These are phyloP conservation scores for Riparia riparia DNA, from an alignment of 2,113 vertebrate genomes.

Conservation along the genomic window DNA sequence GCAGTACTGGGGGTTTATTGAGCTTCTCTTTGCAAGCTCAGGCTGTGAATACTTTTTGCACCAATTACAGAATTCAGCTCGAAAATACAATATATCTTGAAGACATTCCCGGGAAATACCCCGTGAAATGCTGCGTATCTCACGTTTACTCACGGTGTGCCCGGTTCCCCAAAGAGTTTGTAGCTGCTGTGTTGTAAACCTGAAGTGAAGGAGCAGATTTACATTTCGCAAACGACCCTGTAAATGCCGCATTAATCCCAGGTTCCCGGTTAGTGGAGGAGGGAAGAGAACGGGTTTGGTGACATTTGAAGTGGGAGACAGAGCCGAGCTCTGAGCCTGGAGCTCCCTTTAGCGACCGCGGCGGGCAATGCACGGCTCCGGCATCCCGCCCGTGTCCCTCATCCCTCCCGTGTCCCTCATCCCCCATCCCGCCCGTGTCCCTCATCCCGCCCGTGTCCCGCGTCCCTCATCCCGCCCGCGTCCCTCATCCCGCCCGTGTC, in stretches of 20 bases:
- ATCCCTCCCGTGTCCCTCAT: too few relatives aligned
- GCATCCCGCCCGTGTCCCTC: neutral
- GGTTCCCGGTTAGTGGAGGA: neutral
- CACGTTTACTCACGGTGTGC: neutral
- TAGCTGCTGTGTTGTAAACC: neutral
- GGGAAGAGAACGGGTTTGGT: neutral
- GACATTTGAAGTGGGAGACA: accelerated
- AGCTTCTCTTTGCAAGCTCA: neutral
- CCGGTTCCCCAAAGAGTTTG: neutral
- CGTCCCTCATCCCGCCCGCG: too few relatives aligned
- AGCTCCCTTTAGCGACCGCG: conserved; percentile 62
- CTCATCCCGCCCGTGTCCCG: too few relatives aligned
- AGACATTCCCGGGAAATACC: neutral
- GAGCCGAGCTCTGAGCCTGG: conserved; percentile 28
- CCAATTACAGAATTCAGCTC: neutral
- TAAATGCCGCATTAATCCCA: neutral
- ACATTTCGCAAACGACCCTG: neutral
- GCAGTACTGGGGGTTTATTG: neutral
- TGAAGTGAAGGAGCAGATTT: neutral
- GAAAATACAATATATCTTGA: neutral
- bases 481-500: too few relatives aligned
- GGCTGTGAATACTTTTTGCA: neutral
- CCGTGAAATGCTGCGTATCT: neutral
- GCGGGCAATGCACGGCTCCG: neutral
- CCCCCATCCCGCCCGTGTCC: too few relatives aligned